Percentiles rank a stretch among this genome's conserved stretches.
phyloP scores from a whole-genome alignment of 2,888 invertebrate genomes.

The Drosophila fulvimacula region DNA sequence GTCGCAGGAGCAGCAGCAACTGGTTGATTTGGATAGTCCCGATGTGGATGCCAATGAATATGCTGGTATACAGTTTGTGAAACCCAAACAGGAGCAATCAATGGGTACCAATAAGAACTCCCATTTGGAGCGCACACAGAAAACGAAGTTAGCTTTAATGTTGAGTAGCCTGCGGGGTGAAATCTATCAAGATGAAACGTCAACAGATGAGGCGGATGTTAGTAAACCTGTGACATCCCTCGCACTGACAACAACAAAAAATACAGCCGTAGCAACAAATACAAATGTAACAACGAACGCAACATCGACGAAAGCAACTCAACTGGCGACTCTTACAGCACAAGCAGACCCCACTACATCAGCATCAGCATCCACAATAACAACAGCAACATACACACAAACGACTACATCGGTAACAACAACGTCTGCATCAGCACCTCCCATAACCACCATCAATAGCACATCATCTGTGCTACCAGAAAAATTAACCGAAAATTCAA shows the following conservation, averaged over 20 bases:
- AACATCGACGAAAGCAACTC: background rate
- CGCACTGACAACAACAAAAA: conserved; percentile 3
- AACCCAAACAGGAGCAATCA: conserved; percentile 79
- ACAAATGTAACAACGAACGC: conserved; percentile 30
- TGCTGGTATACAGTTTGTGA: conserved; percentile 82
- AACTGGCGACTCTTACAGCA: background rate
- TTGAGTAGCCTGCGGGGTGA: conserved; percentile 83
- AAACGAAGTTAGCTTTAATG: conserved; percentile 83
- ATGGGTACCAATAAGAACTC: conserved; percentile 63
- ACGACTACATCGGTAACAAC: background rate
- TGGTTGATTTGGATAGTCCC: conserved; percentile 37
- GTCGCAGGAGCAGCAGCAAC: conserved; percentile 37
- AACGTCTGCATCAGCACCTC: conserved; percentile 2
- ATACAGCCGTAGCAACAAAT: conserved; percentile 14
- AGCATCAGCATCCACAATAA: background rate
- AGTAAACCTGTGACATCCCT: conserved; percentile 7
- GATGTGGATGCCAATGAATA: conserved; percentile 66
- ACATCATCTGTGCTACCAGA: conserved; percentile 10
- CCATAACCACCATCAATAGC: conserved; percentile 8
- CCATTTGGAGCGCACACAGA: conserved; percentile 79
- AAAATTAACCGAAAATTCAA: background rate
- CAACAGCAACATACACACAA: background rate
- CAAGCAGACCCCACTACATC: background rate
- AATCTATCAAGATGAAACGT: conserved; percentile 74
- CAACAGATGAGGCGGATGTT: conserved; percentile 56